Evolutionary conservation across 2,113 vertebrate species (phyloP).

Genomic region (Catharus fuscescens): DNA sequence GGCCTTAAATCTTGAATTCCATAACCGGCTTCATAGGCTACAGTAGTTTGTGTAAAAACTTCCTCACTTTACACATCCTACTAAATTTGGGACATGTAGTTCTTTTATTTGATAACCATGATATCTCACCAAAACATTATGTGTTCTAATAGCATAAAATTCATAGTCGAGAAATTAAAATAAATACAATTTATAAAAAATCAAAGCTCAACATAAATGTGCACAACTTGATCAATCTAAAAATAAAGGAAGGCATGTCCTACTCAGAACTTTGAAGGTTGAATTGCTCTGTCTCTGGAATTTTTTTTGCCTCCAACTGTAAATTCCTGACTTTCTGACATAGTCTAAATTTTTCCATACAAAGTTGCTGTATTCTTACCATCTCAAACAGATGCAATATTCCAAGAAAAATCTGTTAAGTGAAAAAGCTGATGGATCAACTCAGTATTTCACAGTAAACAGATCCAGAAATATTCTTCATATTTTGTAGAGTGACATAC

Average conservation of each 20-base stretch:
- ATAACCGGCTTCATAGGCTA: neutral
- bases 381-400: neutral
- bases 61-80: neutral
- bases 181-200: neutral
- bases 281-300: neutral
- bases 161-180: neutral
- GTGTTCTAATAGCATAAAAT: neutral
- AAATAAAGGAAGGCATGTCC: neutral
- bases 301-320: neutral
- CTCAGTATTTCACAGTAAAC: neutral
- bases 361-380: neutral
- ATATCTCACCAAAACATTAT: neutral
- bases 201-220: neutral
- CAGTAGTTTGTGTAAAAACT: neutral
- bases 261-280: neutral
- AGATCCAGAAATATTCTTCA: neutral
- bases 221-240: neutral
- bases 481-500: neutral
- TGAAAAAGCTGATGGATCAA: neutral
- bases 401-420: neutral
- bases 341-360: neutral
- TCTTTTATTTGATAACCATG: neutral
- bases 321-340: neutral
- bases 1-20: neutral
- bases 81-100: neutral